Evolutionary conservation across 2,113 vertebrate species (phyloP), one percentile per base, ranked within the genome.

Genomic region (Cervus canadensis): DNA sequence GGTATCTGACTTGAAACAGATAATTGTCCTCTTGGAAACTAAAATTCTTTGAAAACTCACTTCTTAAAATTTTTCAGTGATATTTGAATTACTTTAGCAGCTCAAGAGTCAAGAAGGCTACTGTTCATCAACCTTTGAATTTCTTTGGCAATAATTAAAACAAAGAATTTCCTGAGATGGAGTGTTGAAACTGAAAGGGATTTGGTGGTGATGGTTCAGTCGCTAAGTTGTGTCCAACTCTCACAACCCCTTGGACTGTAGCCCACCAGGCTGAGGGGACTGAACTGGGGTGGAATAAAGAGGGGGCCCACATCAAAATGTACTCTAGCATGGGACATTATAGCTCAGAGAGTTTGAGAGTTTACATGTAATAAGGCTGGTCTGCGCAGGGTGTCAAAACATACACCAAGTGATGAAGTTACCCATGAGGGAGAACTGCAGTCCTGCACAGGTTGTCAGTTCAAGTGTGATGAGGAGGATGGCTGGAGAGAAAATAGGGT

Each of bases 351-450:
- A 50, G 33, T 64, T 56, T 23, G 26, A 59, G 26, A 62, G 45
- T 57, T 76, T 83, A 28, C 8, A 52, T 11, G 7, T 43, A 62
- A 26, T 13, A 13, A 76, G 14, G 7, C 7, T 59, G 6, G 1
- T 76, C 25, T 87, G 11, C 15, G 14, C 16, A 81, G 5, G 11
- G 10, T 82, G 2, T 74, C 36, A 62, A 45, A 82, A 5, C 14
- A 33, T 30, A 74, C 4, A 33, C 19, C 64, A 3, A 50, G 12
- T 82, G 30, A 86, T 57, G 11, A 89, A 81, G 5, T 19, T 76
- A 40, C 74, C 40, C 21, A 11, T 10, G 17, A 71, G 6, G 0
- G 0, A 10, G 30, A 2, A 25, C 7, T 45, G 11, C 8, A 83
- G 15, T 82, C 8, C 21, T 56, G 33, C 7, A 56, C 0, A 74